phyloP scores from a whole-genome alignment of 1,140 invertebrate species.

The Phenacoccus solenopsis region DNA sequence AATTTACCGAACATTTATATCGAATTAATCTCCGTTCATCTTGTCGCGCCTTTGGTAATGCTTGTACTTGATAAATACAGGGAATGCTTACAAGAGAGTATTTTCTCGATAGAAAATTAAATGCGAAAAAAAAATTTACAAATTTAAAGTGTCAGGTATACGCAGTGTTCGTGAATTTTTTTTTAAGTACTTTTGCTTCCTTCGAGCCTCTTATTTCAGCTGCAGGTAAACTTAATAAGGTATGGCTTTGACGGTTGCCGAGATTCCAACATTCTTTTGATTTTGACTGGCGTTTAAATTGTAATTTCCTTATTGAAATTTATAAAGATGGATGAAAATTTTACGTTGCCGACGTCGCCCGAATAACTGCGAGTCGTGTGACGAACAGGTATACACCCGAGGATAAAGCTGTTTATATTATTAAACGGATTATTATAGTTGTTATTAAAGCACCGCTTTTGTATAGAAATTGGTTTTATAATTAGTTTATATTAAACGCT shows the following conservation, averaged over 20 bases:
- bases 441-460: background rate
- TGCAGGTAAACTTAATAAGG: background rate
- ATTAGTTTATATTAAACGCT: background rate
- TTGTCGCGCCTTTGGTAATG: too few relatives aligned
- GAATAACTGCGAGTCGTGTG: too few relatives aligned
- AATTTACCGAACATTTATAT: too few relatives aligned
- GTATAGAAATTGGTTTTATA: background rate
- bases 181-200: background rate
- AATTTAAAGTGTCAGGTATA: background rate
- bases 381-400: too few relatives aligned
- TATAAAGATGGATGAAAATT: background rate
- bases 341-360: background rate
- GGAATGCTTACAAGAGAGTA: too few relatives aligned
- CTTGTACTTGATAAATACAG: too few relatives aligned
- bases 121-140: background rate
- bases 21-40: too few relatives aligned
- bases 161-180: background rate
- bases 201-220: background rate
- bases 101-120: too few relatives aligned
- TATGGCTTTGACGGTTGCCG: background rate
- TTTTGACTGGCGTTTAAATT: background rate
- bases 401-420: background rate
- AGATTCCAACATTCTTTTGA: background rate
- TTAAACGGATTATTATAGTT: background rate
- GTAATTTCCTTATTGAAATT: background rate